Percentiles rank a stretch among this genome's conserved stretches.
Conservation (phyloP, 2,113 vertebrate genomes). For the Pimephales promelas region DNA sequence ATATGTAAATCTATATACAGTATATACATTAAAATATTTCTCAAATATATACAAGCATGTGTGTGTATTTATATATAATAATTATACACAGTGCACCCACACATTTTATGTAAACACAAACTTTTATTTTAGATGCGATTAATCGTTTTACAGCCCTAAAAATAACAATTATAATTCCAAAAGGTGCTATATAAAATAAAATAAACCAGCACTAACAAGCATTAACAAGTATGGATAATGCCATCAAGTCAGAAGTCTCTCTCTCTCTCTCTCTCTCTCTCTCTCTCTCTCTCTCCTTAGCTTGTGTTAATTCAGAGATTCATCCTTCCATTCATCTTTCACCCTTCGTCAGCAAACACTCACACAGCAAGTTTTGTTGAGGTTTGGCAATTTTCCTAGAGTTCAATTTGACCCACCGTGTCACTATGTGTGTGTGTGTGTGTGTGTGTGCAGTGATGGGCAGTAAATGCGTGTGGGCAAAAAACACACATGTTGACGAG, state of each 20-base stretch:
- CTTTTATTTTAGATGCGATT: too few species aligned
- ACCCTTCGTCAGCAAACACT: constrained; percentile 50
- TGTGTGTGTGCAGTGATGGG: neutral
- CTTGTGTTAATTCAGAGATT: constrained; percentile 56
- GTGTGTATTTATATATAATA: too few species aligned
- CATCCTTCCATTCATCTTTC: constrained; percentile 62
- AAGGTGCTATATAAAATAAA: neutral
- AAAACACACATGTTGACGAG: constrained; percentile 8
- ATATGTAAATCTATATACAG: too few species aligned
- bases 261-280: too few species aligned
- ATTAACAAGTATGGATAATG: too few species aligned
- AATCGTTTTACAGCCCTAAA: too few species aligned
- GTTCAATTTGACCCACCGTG: constrained; percentile 33
- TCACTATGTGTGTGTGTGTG: neutral
- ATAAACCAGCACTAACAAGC: neutral
- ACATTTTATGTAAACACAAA: too few species aligned
- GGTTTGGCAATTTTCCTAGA: constrained; percentile 47
- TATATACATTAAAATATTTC: too few species aligned
- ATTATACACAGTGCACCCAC: too few species aligned
- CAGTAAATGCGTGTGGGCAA: constrained; percentile 13
- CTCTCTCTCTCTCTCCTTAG: constrained; percentile 6
- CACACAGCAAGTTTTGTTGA: constrained; percentile 17
- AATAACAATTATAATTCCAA: neutral
- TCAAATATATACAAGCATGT: too few species aligned
- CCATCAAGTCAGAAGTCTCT: too few species aligned